Base-by-base conservation (phyloP, 2,113 vertebrate species). In the Pelmatolapia mariae region DNA sequence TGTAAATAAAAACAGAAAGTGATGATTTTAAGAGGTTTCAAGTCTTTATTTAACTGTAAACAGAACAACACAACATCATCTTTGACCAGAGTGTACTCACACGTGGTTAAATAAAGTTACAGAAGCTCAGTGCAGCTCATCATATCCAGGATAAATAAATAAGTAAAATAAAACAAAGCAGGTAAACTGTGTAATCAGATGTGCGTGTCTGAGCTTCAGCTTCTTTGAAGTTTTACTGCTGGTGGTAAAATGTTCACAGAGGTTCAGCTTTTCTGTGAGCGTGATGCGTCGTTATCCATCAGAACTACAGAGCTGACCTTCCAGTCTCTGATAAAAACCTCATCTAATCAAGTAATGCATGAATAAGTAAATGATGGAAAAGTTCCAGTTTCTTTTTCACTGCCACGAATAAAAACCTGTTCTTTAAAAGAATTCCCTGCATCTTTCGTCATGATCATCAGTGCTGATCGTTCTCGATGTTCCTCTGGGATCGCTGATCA, bases 361-460 rank as follows among this genome's bases (percentile, higher is more conserved):
- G 56, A 59, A 29, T 0, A 0, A 59, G 56, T 16, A 29, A 59
- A 0, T 59, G 13, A 59, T 59, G 24, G 24, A 29, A 29, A 57
- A 29, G 56, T 59, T 16, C 8, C 3, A 29, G 24, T 59, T 59
- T 59, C 13, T 54, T 54, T 10, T 16, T 59, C 56, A 0, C 56
- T 59, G 26, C 26, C 56, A 59, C 1, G 0, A 59, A 59, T 59
- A 18, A 10, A 59, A 59, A 31, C 26, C 26, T 9, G 56, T 16
- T 8, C 12, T 29, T 29, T 57, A 16, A 57, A 57, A 29, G 7
- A 16, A 57, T 29, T 0, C 24, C 56, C 26, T 59, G 13, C 56
- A 10, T 29, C 26, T 59, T 59, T 59, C 24, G 29, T 24, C 56
- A 59, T 18, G 56, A 59, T 59, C 26, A 10, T 59, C 15, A 31